phyloP scores from a whole-genome alignment of 2,888 invertebrate genomes.

The Tipula vernalis region DNA sequence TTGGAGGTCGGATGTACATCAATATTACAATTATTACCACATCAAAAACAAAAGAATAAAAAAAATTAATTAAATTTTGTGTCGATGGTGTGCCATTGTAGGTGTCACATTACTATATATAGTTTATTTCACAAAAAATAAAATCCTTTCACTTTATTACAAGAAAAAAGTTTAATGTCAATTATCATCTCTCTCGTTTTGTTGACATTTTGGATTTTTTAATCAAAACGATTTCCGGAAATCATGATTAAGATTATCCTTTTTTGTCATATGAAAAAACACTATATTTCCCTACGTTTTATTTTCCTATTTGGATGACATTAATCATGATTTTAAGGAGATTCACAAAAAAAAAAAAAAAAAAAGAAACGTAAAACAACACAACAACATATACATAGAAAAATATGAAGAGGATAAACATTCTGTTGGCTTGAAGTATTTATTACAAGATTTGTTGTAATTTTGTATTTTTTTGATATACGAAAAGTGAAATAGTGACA shows the following conservation, averaged over 20 bases:
- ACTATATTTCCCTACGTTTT: neutral
- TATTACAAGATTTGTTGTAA: neutral
- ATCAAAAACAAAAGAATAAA: neutral
- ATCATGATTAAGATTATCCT: constrained; percentile 4
- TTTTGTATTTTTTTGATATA: neutral
- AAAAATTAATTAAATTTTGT: neutral
- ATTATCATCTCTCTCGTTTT: neutral
- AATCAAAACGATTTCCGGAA: neutral
- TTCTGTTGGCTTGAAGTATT: neutral
- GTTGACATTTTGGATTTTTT: constrained; percentile 4
- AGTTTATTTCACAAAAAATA: neutral
- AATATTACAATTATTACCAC: neutral
- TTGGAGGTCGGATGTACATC: neutral
- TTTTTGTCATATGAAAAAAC: neutral
- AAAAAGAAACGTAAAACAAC: neutral
- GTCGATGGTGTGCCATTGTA: neutral
- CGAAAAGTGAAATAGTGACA: neutral
- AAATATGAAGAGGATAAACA: neutral
- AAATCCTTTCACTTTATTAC: neutral
- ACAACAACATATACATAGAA: neutral
- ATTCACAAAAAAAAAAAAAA: neutral
- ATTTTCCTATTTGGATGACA: neutral
- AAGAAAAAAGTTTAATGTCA: neutral
- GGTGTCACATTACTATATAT: neutral
- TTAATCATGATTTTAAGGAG: constrained; percentile 4